Base-by-base conservation (phyloP, 2,888 invertebrate species). In the Ceramica pisi region DNA sequence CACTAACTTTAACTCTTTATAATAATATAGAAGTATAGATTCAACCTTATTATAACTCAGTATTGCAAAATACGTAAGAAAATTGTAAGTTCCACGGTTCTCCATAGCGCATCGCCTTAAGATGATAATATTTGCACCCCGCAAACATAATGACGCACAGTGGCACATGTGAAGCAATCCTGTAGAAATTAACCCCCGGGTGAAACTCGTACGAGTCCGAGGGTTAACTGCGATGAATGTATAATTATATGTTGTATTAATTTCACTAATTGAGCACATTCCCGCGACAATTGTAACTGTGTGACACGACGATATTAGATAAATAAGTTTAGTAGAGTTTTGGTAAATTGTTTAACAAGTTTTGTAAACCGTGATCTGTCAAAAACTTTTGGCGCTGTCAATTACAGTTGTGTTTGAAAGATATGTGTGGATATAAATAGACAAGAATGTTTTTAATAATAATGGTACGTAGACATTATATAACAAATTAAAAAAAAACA, bases 141-240 rank as follows among this genome's bases (percentile, higher is more conserved):
- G 72, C 71, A 80, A 87, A 85, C 79, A 86, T 90, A 91, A 92
- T 89, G 89, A 89, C 88, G 82, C 87, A 82, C 84, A 86, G 88
- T 90, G 87, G 82, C 87, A 82, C 83, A 86, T 86, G 86, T 82
- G 81, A 83, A 83, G 82, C 77, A 73, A 78, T 75, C 80, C 82
- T 71, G 79, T 84, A 75, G 75, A 82, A 87, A 90, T 90, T 90
- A 88, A 87, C 87, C 88, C 85, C 75, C 44, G 81, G 81, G 85
- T 78, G 73, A 77, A 73, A 61, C 31, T 31, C 31, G 31, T 31
- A 6, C 61, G 44, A 74, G 70, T 59, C 74, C 66, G 68, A 78
- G 69, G 73, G 77, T 80, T 80, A 80, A 83, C 67, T 70, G 71
- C 61, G 55, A 78, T 84, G 67, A 69, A 77, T 78, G 67, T 80